Evolutionary conservation across 2,888 invertebrate genomes (phyloP).

Genomic region (Nymphalis c-album): DNA sequence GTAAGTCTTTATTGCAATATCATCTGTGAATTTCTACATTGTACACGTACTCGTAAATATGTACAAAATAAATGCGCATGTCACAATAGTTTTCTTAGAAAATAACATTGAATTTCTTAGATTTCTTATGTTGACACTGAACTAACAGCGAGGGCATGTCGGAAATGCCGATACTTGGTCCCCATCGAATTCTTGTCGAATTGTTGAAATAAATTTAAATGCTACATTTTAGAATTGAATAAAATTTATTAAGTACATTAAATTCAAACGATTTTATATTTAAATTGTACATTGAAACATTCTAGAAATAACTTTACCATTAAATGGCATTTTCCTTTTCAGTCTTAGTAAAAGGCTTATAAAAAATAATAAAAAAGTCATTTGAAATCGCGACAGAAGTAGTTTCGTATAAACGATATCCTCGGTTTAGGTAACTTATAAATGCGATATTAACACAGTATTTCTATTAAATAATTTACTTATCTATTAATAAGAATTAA

Average conservation of each 20-base stretch:
- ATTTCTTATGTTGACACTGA: constrained; percentile 37
- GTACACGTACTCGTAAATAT: neutral
- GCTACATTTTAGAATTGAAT: constrained; percentile 12
- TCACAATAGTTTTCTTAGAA: constrained; percentile 47
- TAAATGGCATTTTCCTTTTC: too few relatives aligned
- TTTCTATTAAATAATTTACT: too few relatives aligned
- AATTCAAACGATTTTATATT: too few relatives aligned
- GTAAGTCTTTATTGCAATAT: neutral
- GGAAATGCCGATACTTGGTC: constrained; percentile 45
- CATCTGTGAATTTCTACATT: neutral
- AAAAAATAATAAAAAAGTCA: too few relatives aligned
- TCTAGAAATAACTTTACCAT: too few relatives aligned
- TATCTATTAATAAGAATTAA: too few relatives aligned
- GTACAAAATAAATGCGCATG: constrained; percentile 34
- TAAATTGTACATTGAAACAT: too few relatives aligned
- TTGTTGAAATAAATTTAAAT: constrained; percentile 23
- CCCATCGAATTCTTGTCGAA: constrained; percentile 30
- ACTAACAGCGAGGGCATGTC: constrained; percentile 42
- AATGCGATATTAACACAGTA: too few relatives aligned
- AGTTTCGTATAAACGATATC: too few relatives aligned
- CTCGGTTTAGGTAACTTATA: too few relatives aligned
- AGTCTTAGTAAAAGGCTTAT: too few relatives aligned
- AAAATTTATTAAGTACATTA: neutral
- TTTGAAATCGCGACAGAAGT: too few relatives aligned
- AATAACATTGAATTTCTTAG: constrained; percentile 45